phyloP scores from a whole-genome alignment of 2,113 vertebrate species.

The Mobula hypostoma region DNA sequence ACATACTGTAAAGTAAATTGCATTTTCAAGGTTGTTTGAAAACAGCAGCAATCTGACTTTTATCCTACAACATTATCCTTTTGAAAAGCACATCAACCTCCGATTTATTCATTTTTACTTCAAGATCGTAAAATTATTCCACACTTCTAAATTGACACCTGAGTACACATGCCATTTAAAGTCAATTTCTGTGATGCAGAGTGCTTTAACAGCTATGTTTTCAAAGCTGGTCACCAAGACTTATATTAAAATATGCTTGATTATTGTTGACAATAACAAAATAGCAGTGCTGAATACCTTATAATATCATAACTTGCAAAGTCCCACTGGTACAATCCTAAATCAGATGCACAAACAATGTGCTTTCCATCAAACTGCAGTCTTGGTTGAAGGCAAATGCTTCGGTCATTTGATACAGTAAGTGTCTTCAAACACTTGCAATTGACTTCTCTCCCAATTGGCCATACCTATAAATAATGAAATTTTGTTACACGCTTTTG shows the following conservation, averaged over 20 bases:
- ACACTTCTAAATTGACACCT: background rate
- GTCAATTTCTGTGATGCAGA: background rate
- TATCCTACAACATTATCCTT: background rate
- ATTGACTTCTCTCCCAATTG: constrained; percentile 94
- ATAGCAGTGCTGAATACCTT: constrained; percentile 62
- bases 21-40: background rate
- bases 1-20: background rate
- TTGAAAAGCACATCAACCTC: background rate
- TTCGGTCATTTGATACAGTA: constrained; percentile 87
- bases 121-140: background rate
- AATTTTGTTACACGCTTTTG: constrained; percentile 14
- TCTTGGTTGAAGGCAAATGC: constrained; percentile 87
- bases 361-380: constrained; percentile 93
- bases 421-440: constrained; percentile 92
- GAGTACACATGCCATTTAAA: background rate
- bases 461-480: constrained; percentile 78
- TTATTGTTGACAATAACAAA: background rate
- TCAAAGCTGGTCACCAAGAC: too few relatives aligned
- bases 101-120: background rate
- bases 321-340: constrained; percentile 96
- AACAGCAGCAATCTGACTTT: background rate
- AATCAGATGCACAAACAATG: constrained; percentile 90
- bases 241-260: background rate
- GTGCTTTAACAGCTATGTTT: background rate
- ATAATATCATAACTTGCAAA: constrained; percentile 93